Evolutionary conservation across 2,113 vertebrate genomes (phyloP).

Genomic region (Anhinga anhinga): DNA sequence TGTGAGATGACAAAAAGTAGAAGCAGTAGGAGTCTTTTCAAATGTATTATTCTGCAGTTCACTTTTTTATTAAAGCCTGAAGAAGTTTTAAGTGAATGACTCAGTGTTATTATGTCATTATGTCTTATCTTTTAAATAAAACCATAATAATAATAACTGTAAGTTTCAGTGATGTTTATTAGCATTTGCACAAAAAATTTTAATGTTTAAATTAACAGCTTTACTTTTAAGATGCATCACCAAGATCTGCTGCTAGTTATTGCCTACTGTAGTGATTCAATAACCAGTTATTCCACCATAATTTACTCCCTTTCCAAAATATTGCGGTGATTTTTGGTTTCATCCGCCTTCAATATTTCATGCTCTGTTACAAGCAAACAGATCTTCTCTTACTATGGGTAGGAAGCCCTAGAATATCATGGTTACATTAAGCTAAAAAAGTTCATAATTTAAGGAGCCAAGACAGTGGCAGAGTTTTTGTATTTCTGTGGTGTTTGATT

Average conservation of each 20-base stretch:
- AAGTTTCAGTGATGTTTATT: background rate
- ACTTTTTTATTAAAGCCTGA: background rate
- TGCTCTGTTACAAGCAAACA: background rate
- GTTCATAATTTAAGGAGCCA: background rate
- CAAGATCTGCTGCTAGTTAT: background rate
- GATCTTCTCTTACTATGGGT: background rate
- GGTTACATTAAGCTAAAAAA: background rate
- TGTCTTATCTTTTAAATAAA: background rate
- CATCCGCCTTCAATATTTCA: rapidly evolving
- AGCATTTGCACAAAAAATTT: background rate
- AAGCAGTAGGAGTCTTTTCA: background rate
- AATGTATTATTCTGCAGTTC: background rate
- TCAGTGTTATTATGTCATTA: background rate
- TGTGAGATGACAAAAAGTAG: background rate
- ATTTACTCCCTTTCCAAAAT: background rate
- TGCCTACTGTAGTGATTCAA: background rate
- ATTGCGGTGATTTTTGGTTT: background rate
- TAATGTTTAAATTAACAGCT: background rate
- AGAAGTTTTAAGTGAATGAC: background rate
- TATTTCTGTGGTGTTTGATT: background rate
- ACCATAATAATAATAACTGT: background rate
- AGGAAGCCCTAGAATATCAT: background rate
- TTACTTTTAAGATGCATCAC: background rate
- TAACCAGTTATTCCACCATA: background rate
- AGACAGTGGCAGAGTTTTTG: background rate